Percentiles rank a stretch among this genome's conserved stretches.
phyloP scores from a whole-genome alignment of 1,140 invertebrate genomes.

The Nasonia vitripennis region DNA sequence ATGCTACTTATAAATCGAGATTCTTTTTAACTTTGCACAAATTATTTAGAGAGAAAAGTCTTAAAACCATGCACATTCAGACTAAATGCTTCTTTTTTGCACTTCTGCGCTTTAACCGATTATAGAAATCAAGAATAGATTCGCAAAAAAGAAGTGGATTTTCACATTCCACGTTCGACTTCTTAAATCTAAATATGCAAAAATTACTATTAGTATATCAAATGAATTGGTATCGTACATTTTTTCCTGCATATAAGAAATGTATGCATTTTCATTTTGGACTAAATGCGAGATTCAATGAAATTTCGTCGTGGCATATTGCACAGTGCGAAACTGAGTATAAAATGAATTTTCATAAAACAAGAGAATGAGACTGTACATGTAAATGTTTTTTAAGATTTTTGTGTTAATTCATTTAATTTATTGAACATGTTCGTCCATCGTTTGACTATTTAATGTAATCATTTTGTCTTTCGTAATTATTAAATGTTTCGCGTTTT shows the following conservation, averaged over 20 bases:
- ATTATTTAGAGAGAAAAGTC: slow-evolving; percentile 23
- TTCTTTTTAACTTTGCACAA: slow-evolving; percentile 35
- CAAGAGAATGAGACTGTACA: slow-evolving; percentile 48
- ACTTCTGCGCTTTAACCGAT: slow-evolving; percentile 6
- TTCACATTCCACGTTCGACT: slow-evolving; percentile 39
- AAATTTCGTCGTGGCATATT: slow-evolving; percentile 22
- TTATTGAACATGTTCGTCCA: slow-evolving; percentile 44
- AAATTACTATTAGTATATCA: slow-evolving; percentile 15
- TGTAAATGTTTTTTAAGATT: slow-evolving; percentile 31
- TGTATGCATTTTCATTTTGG: slow-evolving; percentile 25
- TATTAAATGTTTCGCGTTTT: slow-evolving; percentile 36
- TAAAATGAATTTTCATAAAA: slow-evolving; percentile 24
- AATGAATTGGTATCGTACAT: slow-evolving; percentile 12
- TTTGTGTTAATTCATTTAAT: slow-evolving; percentile 44
- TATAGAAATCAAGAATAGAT: background rate
- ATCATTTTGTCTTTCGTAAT: slow-evolving; percentile 42
- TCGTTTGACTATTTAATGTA: slow-evolving; percentile 42
- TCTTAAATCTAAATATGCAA: slow-evolving; percentile 33
- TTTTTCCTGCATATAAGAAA: background rate
- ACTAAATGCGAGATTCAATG: slow-evolving; percentile 15
- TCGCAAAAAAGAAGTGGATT: slow-evolving; percentile 45
- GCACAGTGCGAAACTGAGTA: slow-evolving; percentile 32
- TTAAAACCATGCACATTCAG: slow-evolving; percentile 35
- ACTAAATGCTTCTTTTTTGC: slow-evolving; percentile 49
- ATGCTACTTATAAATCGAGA: slow-evolving; percentile 28